A percentile compares a stretch with the other conserved stretches of the same genome.
phyloP scores from a whole-genome alignment of 2,888 invertebrate genomes.

The Eurytoma adleriae region DNA sequence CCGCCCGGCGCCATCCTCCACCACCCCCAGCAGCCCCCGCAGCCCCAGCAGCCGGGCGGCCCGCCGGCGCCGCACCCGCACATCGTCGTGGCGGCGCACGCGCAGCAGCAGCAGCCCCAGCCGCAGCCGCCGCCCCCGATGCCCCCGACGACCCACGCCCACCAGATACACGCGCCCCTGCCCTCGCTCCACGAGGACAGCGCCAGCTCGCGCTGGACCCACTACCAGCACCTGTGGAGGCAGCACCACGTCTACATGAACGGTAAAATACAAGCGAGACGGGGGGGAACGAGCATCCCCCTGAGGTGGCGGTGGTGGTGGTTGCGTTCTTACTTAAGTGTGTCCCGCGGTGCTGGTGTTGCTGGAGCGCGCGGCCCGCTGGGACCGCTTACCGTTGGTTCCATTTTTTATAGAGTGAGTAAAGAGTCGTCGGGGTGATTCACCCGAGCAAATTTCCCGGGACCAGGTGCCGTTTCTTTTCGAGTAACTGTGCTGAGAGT shows the following conservation, averaged over 20 bases:
- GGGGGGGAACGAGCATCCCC: no score
- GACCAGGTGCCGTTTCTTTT: no score
- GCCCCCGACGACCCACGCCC: constrained; percentile 80
- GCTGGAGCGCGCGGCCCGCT: no score
- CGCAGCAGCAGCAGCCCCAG: constrained; percentile 67
- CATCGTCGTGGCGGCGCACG: constrained; percentile 71
- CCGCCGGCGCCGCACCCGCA: constrained; percentile 71
- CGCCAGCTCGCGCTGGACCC: constrained; percentile 81
- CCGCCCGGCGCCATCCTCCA: constrained; percentile 72
- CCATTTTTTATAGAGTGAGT: no score
- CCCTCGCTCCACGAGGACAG: constrained; percentile 81
- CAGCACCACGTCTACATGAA: constrained; percentile 87
- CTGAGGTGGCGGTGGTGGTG: not conserved
- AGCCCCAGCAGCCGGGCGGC: constrained; percentile 61
- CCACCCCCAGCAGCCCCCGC: constrained; percentile 68
- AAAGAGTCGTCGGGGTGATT: no score
- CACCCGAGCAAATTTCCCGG: no score
- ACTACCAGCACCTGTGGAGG: constrained; percentile 87
- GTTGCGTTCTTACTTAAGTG: no score
- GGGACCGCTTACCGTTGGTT: no score
- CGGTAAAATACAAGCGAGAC: constrained; percentile 76
- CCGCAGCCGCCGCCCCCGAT: constrained; percentile 80
- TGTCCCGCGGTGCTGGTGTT: no score
- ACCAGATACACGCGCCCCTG: constrained; percentile 82
- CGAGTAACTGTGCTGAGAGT: no score